Evolutionary conservation across 2,888 invertebrate genomes (phyloP).

Genomic region (Drosophila barbarae): DNA sequence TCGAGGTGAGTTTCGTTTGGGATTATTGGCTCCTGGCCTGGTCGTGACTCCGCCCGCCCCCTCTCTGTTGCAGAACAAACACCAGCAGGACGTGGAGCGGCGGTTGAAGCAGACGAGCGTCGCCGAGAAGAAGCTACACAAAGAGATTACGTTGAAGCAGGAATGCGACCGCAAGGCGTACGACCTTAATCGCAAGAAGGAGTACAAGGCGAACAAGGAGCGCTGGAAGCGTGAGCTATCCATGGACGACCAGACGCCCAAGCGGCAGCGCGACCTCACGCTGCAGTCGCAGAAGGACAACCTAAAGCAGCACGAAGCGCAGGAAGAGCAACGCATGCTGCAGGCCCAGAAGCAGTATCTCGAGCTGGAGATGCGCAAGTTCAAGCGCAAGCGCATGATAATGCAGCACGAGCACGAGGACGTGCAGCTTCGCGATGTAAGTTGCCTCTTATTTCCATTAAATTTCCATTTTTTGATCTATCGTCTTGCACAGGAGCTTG

Average conservation of each 20-base stretch:
- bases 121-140: conserved; percentile 94
- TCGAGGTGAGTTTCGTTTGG: conserved; percentile 82
- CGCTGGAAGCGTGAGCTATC: conserved; percentile 96
- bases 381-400: conserved; percentile 93
- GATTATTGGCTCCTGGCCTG: too few relatives aligned
- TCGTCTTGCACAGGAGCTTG: conserved; percentile 87
- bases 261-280: conserved; percentile 93
- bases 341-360: conserved; percentile 94
- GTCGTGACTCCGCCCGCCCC: background rate
- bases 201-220: conserved; percentile 98
- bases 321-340: conserved; percentile 92
- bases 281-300: conserved; percentile 95
- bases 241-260: conserved; percentile 94
- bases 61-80: conserved; percentile 82
- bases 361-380: conserved; percentile 95
- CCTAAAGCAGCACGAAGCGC: conserved; percentile 93
- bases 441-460: conserved; percentile 46
- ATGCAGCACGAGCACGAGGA: conserved; percentile 93
- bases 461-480: background rate
- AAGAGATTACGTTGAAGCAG: conserved; percentile 93
- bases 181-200: conserved; percentile 95
- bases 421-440: conserved; percentile 92
- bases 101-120: conserved; percentile 92
- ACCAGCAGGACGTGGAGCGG: conserved; percentile 88
- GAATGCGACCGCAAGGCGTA: conserved; percentile 95